These are phyloP conservation scores for Thunnus maccoyii DNA, from an alignment of 2,113 vertebrate species.

Conservation along the genomic window DNA sequence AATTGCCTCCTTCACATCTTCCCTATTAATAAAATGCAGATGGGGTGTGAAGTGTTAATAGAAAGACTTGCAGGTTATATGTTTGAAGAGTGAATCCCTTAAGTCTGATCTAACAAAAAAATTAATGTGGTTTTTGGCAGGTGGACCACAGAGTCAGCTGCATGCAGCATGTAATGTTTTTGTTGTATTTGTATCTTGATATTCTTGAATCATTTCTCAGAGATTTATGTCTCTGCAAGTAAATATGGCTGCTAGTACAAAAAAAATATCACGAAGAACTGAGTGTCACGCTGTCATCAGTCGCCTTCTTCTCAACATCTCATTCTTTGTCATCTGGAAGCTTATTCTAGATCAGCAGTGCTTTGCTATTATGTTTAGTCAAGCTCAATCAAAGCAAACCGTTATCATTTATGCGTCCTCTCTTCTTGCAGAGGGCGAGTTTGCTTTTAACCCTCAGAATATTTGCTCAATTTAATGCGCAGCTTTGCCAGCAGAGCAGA, in stretches of 20 bases:
- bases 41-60: conserved; percentile 8
- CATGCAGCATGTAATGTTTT: background rate
- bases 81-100: background rate
- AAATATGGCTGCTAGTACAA: background rate
- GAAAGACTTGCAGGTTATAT: background rate
- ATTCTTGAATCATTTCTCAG: background rate
- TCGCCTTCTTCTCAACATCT: background rate
- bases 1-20: conserved; percentile 18
- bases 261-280: background rate
- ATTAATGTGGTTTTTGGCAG: background rate
- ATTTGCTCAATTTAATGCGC: conserved; percentile 29
- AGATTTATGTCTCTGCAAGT: conserved; percentile 1
- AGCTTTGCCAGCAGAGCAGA: conserved; percentile 19
- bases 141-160: conserved; percentile 8
- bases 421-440: background rate
- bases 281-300: background rate
- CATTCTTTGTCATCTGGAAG: background rate
- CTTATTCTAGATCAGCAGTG: background rate
- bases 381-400: background rate
- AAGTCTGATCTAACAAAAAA: background rate
- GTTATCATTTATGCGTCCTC: background rate
- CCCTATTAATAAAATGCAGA: conserved; percentile 19
- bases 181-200: background rate
- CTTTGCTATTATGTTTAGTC: background rate
- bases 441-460: background rate